Conservation (phyloP, 2,113 vertebrate genomes). For the Sterrhoptilus dennistouni region DNA sequence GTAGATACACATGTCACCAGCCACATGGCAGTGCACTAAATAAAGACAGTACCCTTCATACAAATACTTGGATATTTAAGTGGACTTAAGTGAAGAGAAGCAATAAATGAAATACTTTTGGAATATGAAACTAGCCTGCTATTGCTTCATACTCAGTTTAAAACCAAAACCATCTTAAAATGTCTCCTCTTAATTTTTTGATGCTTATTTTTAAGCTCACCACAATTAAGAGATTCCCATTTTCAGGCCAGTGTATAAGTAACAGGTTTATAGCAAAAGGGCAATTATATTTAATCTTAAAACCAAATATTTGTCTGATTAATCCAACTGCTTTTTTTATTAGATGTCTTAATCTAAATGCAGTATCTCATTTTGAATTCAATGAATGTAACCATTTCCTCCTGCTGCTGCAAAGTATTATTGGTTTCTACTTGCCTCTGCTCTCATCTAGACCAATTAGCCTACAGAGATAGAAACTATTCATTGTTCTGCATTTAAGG, state of each 20-base stretch:
- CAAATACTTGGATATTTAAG: constrained; percentile 37
- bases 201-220: background rate
- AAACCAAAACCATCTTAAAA: background rate
- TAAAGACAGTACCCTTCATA: constrained; percentile 42
- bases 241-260: fast-evolving
- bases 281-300: background rate
- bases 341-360: background rate
- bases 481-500: background rate
- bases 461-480: background rate
- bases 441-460: background rate
- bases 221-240: background rate
- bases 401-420: background rate
- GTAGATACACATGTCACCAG: constrained; percentile 71
- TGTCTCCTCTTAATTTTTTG: background rate
- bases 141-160: background rate
- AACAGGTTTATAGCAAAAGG: background rate
- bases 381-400: background rate
- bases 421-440: background rate
- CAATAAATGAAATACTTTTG: background rate
- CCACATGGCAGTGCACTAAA: constrained; percentile 33
- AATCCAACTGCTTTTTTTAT: background rate
- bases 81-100: constrained; percentile 38
- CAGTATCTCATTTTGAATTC: background rate
- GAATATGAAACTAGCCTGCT: background rate
- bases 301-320: background rate